Conservation (phyloP, 2,888 invertebrate species). For the Unio delphinus region DNA sequence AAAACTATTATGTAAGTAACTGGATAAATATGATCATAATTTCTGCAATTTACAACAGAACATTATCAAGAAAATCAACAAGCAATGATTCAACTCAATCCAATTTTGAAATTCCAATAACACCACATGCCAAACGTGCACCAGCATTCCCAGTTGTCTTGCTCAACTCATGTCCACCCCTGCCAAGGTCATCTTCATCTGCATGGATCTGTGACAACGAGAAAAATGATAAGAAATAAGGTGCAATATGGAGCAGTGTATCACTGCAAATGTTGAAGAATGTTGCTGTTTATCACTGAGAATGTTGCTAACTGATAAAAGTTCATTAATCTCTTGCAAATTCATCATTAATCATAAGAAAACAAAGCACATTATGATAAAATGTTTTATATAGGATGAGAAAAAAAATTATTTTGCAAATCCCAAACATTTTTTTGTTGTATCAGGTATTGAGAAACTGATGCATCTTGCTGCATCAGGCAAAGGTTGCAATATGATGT, state of each 20-base stretch:
- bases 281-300: no score
- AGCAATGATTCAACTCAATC: not conserved
- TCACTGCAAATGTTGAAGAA: not conserved
- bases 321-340: no score
- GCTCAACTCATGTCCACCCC: slow-evolving; percentile 92
- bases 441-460: no score
- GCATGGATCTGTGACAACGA: slow-evolving; percentile 80
- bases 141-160: slow-evolving; percentile 96
- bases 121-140: slow-evolving; percentile 88
- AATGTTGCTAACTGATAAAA: no score
- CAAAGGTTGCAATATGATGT: no score
- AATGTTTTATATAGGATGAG: no score
- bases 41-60: not conserved
- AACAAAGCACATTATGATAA: no score
- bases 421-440: no score
- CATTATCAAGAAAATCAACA: not conserved
- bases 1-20: not conserved
- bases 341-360: no score
- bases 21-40: not conserved
- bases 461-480: no score
- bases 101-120: slow-evolving; percentile 81
- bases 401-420: no score
- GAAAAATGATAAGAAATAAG: slow-evolving; percentile 3
- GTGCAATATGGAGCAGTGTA: not conserved
- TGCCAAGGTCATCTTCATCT: slow-evolving; percentile 93